Evolutionary conservation across 2,888 invertebrate genomes (phyloP).

Genomic region (Hypena proboscidalis): DNA sequence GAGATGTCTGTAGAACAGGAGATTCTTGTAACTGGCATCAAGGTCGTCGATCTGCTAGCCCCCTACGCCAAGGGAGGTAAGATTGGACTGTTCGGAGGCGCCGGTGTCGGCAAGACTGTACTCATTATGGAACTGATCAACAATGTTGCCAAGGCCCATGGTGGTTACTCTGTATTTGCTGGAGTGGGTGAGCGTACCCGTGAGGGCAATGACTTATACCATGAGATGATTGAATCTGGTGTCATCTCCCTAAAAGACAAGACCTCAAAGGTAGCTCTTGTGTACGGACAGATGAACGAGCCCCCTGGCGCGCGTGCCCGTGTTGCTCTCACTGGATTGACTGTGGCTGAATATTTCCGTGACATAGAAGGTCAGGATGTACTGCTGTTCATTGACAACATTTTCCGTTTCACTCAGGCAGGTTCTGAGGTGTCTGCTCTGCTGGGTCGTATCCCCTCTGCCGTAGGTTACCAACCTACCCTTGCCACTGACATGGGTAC

Average conservation of each 20-base stretch:
- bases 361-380: conserved; percentile 97
- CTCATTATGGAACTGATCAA: conserved; percentile 98
- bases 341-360: conserved; percentile 97
- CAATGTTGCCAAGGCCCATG: conserved; percentile 97
- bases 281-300: conserved; percentile 98
- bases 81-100: conserved; percentile 96
- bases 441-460: conserved; percentile 97
- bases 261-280: conserved; percentile 95
- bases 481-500: conserved; percentile 98
- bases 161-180: conserved; percentile 98
- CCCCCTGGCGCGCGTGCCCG: conserved; percentile 97
- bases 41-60: conserved; percentile 96
- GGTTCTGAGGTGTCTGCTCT: conserved; percentile 96
- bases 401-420: conserved; percentile 96
- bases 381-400: conserved; percentile 97
- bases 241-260: conserved; percentile 96
- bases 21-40: conserved; percentile 96
- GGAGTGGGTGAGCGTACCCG: conserved; percentile 97
- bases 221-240: conserved; percentile 97
- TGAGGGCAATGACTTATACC: conserved; percentile 97
- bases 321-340: conserved; percentile 95
- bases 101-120: conserved; percentile 98
- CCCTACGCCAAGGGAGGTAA: conserved; percentile 98
- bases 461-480: conserved; percentile 98
- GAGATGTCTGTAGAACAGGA: conserved; percentile 96